Base-by-base conservation (phyloP, 2,113 vertebrate species). In the Entelurus aequoreus region DNA sequence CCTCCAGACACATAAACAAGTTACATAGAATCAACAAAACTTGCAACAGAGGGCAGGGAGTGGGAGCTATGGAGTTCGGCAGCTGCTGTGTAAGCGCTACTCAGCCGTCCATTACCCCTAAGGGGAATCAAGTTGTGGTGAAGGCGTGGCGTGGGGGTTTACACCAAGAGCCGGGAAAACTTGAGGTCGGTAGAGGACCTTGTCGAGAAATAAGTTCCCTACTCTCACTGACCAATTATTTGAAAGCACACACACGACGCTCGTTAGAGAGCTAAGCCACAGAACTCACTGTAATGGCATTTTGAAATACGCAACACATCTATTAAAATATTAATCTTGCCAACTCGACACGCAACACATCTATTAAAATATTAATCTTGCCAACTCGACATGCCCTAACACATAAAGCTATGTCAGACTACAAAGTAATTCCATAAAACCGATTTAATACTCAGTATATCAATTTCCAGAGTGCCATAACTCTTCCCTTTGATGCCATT, bases 381-480 rank as follows among this genome's bases (percentile, higher is more conserved):
- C 57, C 6, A 11, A 54, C 54, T 13, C 69, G 52, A 74, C 15
- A 65, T 9, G 37, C 54, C 60, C 37, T 46, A 46, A 55, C 37
- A 56, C 21, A 47, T 52, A 55, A 53, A 21, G 16, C 48, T 53
- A 54, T 46, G 54, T 50, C 64, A 50, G 55, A 40, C 21, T 50
- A 63, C n/a, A 59, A 44, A 69, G 54, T 53, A 50, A 54, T 80
- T 71, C 48, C 37, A 59, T 73, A 65, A 69, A 79, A 68, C 35
- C 64, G 54, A 76, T 76, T 54, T 63, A 76, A 53, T 35, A 38
- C 70, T 66, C 37, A 21, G 12, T 49, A 28, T 71, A 71, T 54
- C 60, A 62, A 65, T 58, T 71, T 71, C 48, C 50, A 69, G n/a
- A 63, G n/a, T 60, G 62, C 38, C 40, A 58, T 80, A 72, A 82